Evolutionary conservation across 2,888 invertebrate species (phyloP).

Genomic region (Gerris lacustris): DNA sequence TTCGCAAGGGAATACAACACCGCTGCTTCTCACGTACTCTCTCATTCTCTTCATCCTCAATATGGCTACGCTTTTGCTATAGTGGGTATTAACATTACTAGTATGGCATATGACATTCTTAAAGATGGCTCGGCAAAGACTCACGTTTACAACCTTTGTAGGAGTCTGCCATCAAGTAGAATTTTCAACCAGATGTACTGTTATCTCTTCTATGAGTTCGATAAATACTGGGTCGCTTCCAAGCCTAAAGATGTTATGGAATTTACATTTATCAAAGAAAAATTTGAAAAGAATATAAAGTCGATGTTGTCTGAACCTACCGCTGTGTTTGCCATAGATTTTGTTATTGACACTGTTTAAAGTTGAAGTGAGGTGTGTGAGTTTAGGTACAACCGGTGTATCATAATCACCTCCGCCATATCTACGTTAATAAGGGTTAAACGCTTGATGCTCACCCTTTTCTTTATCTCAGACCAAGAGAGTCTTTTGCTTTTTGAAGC

Average conservation of each 20-base stretch:
- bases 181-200: slow-evolving; percentile 89
- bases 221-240: slow-evolving; percentile 83
- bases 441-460: too few relatives aligned
- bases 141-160: slow-evolving; percentile 76
- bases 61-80: slow-evolving; percentile 84
- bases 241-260: slow-evolving; percentile 93
- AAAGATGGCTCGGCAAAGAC: slow-evolving; percentile 72
- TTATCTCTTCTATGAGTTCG: slow-evolving; percentile 86
- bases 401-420: too few relatives aligned
- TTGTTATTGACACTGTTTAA: slow-evolving; percentile 60
- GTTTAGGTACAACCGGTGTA: too few relatives aligned
- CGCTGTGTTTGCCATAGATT: slow-evolving; percentile 65
- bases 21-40: slow-evolving; percentile 67
- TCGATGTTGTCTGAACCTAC: slow-evolving; percentile 53
- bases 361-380: not conserved
- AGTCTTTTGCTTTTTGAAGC: too few relatives aligned
- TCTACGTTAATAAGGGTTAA: too few relatives aligned
- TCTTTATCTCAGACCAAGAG: too few relatives aligned
- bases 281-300: slow-evolving; percentile 66
- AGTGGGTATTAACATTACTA: slow-evolving; percentile 89
- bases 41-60: slow-evolving; percentile 76
- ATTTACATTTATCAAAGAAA: slow-evolving; percentile 73
- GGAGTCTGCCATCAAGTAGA: slow-evolving; percentile 51
- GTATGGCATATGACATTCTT: slow-evolving; percentile 72
- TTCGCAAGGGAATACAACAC: slow-evolving; percentile 71